Evolutionary conservation across 1,140 invertebrate genomes (phyloP), one percentile per base, ranked within the genome.

Genomic region (Ooceraea biroi): DNA sequence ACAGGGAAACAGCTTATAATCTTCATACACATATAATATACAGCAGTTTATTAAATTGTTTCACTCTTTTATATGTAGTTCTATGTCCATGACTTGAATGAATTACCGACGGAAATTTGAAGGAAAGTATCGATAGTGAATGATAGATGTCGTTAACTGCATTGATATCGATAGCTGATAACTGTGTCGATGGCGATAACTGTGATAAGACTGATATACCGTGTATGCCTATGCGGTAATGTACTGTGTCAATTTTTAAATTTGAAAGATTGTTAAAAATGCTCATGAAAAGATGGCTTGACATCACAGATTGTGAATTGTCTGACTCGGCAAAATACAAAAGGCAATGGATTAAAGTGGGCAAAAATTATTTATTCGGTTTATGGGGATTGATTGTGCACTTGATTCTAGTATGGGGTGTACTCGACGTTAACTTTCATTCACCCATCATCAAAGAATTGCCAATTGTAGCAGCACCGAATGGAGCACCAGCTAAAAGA

Each of bases 401-500:
- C 77, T 76, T 94, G 1, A 63, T 92, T 17, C 41, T 94, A 17
- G 57, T 94, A 41, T 94, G 93, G 93, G 93, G 93, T 57, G 91
- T 93, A 2, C 83, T 94, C 44, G 93, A 94, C 66, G 88, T 92
- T 7, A 94, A 94, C 90, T 94, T 94, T 88, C 93, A 94, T 86
- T 94, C 94, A 1, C 93, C 93, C 5, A 92, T 94, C 76, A 90
- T 94, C 73, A 82, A 89, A 74, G 87, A 88, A 78, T 84, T 96
- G 14, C 94, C 95, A 90, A 89, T 91, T 41, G 91, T 95, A 84
- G 84, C 90, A 66, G 88, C 93, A 85, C 93, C 95, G 12, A 84
- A 91, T 19, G 91, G 94, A 68, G 90, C 95, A 14, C 94, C 97
- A 0, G 97, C 98, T 0, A 96, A 97, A 90, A 95, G 98, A 85